Conservation (phyloP, 1,140 invertebrate species). For the Atta colombica region DNA sequence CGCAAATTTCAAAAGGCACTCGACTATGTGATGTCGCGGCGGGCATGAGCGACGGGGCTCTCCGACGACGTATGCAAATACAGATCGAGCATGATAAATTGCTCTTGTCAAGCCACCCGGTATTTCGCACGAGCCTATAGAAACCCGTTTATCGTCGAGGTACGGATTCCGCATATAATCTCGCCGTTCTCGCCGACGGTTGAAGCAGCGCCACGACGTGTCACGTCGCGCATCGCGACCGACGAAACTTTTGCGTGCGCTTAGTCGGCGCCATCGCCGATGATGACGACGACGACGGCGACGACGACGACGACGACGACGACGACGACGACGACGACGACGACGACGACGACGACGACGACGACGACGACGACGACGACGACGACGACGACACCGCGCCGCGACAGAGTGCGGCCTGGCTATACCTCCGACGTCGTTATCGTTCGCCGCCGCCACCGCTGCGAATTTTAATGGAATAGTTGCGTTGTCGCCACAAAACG, state of each 20-base stretch:
- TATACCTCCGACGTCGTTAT: constrained; percentile 37
- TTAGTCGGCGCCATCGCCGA: constrained; percentile 7
- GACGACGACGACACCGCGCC: neutral
- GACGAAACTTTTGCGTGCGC: constrained; percentile 65
- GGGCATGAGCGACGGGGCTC: constrained; percentile 82
- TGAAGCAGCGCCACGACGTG: constrained; percentile 67
- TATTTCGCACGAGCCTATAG: constrained; percentile 85
- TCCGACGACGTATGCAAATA: constrained; percentile 87
- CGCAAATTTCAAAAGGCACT: constrained; percentile 87
- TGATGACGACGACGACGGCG: neutral
- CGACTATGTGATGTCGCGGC: constrained; percentile 85
- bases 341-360: neutral
- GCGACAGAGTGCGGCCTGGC: constrained; percentile 20
- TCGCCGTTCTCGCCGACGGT: constrained; percentile 70
- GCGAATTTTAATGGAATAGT: constrained; percentile 66
- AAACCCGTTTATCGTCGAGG: constrained; percentile 79
- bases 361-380: neutral
- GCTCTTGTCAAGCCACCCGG: constrained; percentile 86
- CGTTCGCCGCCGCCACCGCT: constrained; percentile 14
- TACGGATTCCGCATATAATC: constrained; percentile 82
- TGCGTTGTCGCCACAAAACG: constrained; percentile 47
- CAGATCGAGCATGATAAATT: constrained; percentile 87
- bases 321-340: neutral
- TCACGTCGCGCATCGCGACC: constrained; percentile 17
- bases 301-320: neutral